Base-by-base conservation (phyloP, 2,888 invertebrate genomes). In the Nezara viridula region DNA sequence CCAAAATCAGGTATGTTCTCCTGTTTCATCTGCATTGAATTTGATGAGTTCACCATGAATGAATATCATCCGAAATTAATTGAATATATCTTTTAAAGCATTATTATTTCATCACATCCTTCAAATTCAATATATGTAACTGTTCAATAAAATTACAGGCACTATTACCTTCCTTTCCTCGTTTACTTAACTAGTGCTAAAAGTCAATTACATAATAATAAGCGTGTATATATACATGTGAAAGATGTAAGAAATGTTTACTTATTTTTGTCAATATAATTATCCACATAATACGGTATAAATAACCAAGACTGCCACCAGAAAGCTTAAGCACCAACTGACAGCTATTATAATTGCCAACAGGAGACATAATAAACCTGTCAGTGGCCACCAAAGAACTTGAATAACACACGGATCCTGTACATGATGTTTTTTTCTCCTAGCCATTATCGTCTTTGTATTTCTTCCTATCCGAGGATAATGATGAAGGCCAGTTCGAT, bases 361-460 rank as follows among this genome's bases (percentile, higher is more conserved):
- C 19, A 21, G 16, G 9, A 21, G 6, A 32, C 66, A 73, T 73
- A 73, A 73, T 73, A 73, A 37, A 37, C 66, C 66, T 73, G 32
- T 73, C 66, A 73, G 19, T 73, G 32, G 6, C 37, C 12, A 73
- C 19, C 66, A 27, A 73, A 37, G 66, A 37, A 60, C 81, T 44
- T 81, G n/a, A 40, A n/a, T 81, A 81, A 81, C 81, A 47, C 81
- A 81, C 44, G 81, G 81, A 47, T 47, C 40, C 44, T 47, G n/a
- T n/a, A 81, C n/a, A 44, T 5, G 81, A 81, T 44, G 40, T 44
- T 77, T 77, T 37, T 81, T 40, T 40, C 24, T 77, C 37, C 44
- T n/a, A 37, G 81, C 44, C 81, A 81, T 81, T 81, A 81, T 44
- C 24, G n/a, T 81, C 81, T 81, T 81, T 81, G 81, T 81, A 81